Percentiles rank a stretch among this genome's conserved stretches.
Evolutionary conservation across 2,113 vertebrate species (phyloP).

Genomic region (Solenodon paradoxus): DNA sequence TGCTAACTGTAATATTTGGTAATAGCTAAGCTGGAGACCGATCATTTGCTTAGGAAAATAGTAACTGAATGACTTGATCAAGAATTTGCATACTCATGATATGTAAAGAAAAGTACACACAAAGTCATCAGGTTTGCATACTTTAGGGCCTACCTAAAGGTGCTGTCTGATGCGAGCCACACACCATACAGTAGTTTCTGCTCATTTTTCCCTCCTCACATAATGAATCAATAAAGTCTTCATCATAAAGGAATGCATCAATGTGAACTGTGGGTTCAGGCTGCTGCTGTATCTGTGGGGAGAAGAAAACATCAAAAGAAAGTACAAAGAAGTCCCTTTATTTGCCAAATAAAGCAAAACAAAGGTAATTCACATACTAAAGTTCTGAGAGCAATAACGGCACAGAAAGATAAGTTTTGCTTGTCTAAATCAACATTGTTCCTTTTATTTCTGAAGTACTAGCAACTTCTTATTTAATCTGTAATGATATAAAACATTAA

Average conservation of each 20-base stretch:
- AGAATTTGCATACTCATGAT: background rate
- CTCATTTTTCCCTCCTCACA: conserved; percentile 93
- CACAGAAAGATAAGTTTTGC: background rate
- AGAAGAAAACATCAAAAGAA: conserved; percentile 67
- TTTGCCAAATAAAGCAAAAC: conserved; percentile 65
- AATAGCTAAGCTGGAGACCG: background rate
- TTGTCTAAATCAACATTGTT: background rate
- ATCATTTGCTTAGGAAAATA: background rate
- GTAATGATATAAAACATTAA: background rate
- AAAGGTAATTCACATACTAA: conserved; percentile 39
- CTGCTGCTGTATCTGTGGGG: conserved; percentile 86
- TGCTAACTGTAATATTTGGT: background rate
- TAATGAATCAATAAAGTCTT: conserved; percentile 90
- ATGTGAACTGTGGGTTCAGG: conserved; percentile 88
- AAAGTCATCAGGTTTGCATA: conserved; percentile 16
- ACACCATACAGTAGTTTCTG: conserved; percentile 89
- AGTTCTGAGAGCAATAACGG: conserved; percentile 34
- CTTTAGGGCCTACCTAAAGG: conserved; percentile 85
- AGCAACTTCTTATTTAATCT: conserved; percentile 38
- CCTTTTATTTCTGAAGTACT: conserved; percentile 21
- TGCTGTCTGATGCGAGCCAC: conserved; percentile 89
- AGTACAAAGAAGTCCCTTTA: conserved; percentile 68
- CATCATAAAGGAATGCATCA: conserved; percentile 94
- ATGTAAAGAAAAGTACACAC: background rate
- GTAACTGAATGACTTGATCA: background rate